These are phyloP conservation scores for Crotalus viridis DNA, from an alignment of 2,113 vertebrate species.

Conservation along the genomic window DNA sequence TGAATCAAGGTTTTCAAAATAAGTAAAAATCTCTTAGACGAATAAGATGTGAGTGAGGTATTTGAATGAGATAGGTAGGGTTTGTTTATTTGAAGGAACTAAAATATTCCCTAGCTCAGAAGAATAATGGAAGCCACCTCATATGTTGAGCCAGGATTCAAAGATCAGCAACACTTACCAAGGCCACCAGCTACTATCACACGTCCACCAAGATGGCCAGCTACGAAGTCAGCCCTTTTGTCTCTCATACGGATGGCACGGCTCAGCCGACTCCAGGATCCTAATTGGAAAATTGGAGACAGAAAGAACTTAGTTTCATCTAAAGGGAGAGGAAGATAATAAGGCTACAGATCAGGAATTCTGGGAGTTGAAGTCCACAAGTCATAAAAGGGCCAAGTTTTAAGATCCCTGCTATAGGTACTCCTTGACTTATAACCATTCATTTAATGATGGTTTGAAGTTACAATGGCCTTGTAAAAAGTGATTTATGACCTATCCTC, in stretches of 20 bases:
- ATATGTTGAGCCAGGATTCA: neutral
- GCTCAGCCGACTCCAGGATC: slow-evolving; percentile 86
- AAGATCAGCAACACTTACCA: slow-evolving; percentile 71
- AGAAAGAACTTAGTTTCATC: no score
- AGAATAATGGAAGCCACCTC: no score
- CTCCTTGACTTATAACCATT: neutral
- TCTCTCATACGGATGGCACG: slow-evolving; percentile 89
- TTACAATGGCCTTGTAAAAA: neutral
- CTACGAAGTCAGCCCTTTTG: slow-evolving; percentile 93
- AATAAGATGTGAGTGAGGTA: neutral
- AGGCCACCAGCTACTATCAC: slow-evolving; percentile 88
- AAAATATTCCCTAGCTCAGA: no score
- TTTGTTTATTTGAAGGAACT: neutral
- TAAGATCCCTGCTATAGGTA: no score
- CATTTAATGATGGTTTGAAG: neutral
- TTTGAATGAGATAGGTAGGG: neutral
- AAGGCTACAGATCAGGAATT: no score
- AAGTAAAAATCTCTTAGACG: neutral
- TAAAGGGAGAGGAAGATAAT: neutral
- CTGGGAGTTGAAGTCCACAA: no score
- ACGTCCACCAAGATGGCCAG: slow-evolving; percentile 86
- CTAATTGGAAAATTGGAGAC: slow-evolving; percentile 61
- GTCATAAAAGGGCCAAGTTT: no score
- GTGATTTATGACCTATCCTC: no score
- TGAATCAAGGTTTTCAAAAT: neutral